Conservation (phyloP, 1,140 invertebrate genomes). For the Drosophila varians region DNA sequence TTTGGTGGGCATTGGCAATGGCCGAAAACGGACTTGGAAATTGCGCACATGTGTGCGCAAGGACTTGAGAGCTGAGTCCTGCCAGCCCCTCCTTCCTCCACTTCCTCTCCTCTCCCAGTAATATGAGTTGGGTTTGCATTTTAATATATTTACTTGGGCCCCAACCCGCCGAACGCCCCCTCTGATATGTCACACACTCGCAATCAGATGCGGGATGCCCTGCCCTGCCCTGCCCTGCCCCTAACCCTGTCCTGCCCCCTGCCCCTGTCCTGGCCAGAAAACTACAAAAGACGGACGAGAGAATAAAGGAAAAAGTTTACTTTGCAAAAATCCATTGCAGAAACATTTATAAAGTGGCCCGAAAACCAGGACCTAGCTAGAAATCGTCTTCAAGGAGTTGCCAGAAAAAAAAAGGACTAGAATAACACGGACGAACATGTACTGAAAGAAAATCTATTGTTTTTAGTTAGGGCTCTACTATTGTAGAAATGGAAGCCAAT, state of each 20-base stretch:
- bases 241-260: conserved; percentile 4
- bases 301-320: conserved; percentile 71
- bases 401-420: conserved; percentile 41
- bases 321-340: conserved; percentile 80
- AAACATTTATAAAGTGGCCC: conserved; percentile 82
- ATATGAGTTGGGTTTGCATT: conserved; percentile 82
- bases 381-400: conserved; percentile 46
- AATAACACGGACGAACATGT: conserved; percentile 42
- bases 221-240: background rate
- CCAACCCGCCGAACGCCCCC: conserved; percentile 8
- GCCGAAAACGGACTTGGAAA: conserved; percentile 78
- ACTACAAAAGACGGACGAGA: conserved; percentile 69
- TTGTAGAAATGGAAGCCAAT: too few relatives aligned
- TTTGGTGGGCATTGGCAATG: conserved; percentile 72
- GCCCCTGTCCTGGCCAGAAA: conserved; percentile 24
- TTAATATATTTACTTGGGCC: conserved; percentile 70
- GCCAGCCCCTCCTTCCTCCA: background rate
- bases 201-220: conserved; percentile 71
- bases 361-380: conserved; percentile 6
- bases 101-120: conserved; percentile 25
- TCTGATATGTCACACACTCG: conserved; percentile 71
- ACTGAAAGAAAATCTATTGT: conserved; percentile 1
- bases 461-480: background rate
- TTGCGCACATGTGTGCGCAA: conserved; percentile 80
- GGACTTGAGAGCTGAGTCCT: conserved; percentile 59